Evolutionary conservation across 2,888 invertebrate species (phyloP).

Genomic region (Heliconius ismenius): DNA sequence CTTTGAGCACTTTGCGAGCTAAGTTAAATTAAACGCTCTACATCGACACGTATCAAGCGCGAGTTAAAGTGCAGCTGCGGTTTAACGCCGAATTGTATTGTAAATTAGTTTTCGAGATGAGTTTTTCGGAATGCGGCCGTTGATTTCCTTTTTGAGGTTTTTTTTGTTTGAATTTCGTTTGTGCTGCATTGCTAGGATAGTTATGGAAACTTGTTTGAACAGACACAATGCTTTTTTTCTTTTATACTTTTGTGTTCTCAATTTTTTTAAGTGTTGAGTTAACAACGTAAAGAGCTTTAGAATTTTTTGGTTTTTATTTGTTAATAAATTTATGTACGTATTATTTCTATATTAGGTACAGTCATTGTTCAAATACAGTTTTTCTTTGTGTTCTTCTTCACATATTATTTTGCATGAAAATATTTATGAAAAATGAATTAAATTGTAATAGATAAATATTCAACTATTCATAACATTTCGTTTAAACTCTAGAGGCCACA

Average conservation of each 20-base stretch:
- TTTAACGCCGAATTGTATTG: conserved; percentile 63
- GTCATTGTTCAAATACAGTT: not conserved
- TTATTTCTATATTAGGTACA: not conserved
- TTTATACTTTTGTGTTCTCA: not conserved
- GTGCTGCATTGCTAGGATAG: not conserved
- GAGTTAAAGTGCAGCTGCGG: conserved; percentile 57
- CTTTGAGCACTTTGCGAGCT: conserved; percentile 61
- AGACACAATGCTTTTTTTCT: not conserved
- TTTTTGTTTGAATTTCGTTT: conserved; percentile 5
- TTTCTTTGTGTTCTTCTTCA: not conserved
- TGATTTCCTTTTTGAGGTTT: not conserved
- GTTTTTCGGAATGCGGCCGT: conserved; percentile 35
- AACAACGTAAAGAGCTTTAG: not conserved
- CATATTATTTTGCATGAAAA: not conserved
- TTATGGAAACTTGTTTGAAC: not conserved
- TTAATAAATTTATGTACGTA: not conserved
- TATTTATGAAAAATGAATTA: not conserved
- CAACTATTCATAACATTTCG: not conserved
- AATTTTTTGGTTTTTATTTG: not conserved
- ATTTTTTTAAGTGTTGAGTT: not conserved
- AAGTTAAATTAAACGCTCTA: conserved; percentile 76
- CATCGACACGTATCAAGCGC: conserved; percentile 64
- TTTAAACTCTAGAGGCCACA: not conserved
- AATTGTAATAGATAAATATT: not conserved
- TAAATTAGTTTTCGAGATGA: conserved; percentile 59